Percentiles rank a stretch among this genome's conserved stretches.
These are phyloP conservation scores for Actenoides lindsayi DNA, from an alignment of 2,113 vertebrate species.

Conservation along the genomic window DNA sequence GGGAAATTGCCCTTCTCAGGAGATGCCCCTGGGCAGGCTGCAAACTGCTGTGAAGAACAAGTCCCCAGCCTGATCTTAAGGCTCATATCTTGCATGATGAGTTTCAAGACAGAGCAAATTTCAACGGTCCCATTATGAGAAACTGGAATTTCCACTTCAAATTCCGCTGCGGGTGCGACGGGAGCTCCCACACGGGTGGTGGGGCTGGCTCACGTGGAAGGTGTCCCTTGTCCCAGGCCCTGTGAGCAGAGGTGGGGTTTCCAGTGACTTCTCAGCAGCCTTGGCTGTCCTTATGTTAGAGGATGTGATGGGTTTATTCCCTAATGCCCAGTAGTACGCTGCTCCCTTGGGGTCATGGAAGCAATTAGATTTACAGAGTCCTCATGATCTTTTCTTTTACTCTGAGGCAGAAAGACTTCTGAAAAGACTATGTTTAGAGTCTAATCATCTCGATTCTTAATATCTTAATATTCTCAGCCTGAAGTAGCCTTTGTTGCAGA, in stretches of 20 bases:
- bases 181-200: background rate
- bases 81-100: background rate
- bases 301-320: background rate
- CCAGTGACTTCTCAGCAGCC: background rate
- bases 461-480: background rate
- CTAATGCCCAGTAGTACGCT: rapidly evolving
- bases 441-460: background rate
- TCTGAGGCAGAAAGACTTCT: background rate
- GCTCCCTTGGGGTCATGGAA: background rate
- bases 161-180: background rate
- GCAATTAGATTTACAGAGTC: background rate
- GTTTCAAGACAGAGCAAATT: slow-evolving; percentile 32
- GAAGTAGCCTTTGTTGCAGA: background rate
- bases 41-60: background rate
- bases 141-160: slow-evolving; percentile 5
- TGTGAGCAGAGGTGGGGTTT: background rate
- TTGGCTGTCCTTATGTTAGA: background rate
- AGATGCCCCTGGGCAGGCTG: background rate
- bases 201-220: background rate
- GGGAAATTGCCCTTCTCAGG: background rate
- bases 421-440: background rate
- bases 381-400: background rate
- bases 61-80: background rate
- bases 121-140: background rate
- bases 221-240: background rate